Base-by-base conservation (phyloP, 2,797 vertebrate genomes). In the Microhierax caerulescens region DNA sequence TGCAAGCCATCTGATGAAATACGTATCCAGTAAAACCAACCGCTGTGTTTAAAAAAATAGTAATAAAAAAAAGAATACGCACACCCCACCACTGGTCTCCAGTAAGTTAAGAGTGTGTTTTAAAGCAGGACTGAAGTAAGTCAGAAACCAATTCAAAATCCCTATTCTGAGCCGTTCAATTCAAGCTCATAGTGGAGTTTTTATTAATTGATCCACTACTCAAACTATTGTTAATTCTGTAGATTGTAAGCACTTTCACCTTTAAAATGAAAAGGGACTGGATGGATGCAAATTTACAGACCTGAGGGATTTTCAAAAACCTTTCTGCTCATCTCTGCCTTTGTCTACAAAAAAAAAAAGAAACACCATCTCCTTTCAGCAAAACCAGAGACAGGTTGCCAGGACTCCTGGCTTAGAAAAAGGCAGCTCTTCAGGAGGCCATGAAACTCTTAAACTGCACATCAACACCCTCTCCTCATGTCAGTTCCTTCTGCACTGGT, bases 1-100 rank as follows among this genome's bases (percentile, higher is more conserved):
- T 92, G 64, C 81, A 97, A 98, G 95, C 82, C 97, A 98, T 97
- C 95, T 98, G 97, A 94, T 84, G 73, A 98, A 97, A 81, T 83
- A 95, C 89, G 93, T 95, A 97, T 97, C 96, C 95, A 97, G 89
- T 95, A 98, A 98, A 97, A 95, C 27, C 56, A 85, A 97, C 48
- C 60, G 77, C 67, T 73, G n/a, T 37, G 45, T 96, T 78, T 91
- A 86, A 97, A 94, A 95, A 84, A 64, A 92, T 65, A 30, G 19
- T 8, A 53, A 30, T 11, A 47, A 41, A 76, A 72, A 13, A 60
- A 18, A 16, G 61, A 53, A 22, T 28, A 34, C 15, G 56, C 32
- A 80, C 27, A 47, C 22, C 20, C 30, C 22, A 92, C 15, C 93
- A 95, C 72, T 94, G 47, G 45, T 92, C 72, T 93, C 94, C 54